Evolutionary conservation across 2,113 vertebrate genomes (phyloP).

Genomic region (Polyodon spathula): DNA sequence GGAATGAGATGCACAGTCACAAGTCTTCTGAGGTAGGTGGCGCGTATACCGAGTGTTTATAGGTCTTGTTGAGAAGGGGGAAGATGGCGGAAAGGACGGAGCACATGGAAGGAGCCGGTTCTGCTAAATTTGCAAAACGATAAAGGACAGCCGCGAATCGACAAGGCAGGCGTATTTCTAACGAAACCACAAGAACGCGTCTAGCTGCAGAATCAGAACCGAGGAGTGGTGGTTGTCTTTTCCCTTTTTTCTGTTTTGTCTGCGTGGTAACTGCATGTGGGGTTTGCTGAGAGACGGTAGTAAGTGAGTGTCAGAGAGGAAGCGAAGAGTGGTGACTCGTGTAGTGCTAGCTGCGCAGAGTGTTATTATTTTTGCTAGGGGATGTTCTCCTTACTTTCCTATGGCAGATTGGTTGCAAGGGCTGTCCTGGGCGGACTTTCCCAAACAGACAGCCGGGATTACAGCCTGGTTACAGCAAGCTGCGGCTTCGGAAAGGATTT

Average conservation of each 20-base stretch:
- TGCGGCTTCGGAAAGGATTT: slow-evolving; percentile 98
- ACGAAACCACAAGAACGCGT: background rate
- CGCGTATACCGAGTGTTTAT: background rate
- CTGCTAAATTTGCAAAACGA: slow-evolving; percentile 9
- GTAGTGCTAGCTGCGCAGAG: slow-evolving; percentile 9
- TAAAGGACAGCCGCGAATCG: background rate
- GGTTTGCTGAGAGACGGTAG: slow-evolving; percentile 10
- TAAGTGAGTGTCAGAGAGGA: slow-evolving; percentile 10
- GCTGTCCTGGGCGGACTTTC: slow-evolving; percentile 94
- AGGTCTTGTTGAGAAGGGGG: slow-evolving; percentile 25
- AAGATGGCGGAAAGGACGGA: background rate
- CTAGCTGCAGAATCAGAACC: too few species aligned
- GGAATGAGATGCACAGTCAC: slow-evolving; percentile 48
- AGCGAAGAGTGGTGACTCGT: slow-evolving; percentile 20
- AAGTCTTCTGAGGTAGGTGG: slow-evolving; percentile 30
- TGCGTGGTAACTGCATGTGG: slow-evolving; percentile 16
- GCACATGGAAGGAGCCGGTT: background rate
- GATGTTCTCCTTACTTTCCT: slow-evolving; percentile 96
- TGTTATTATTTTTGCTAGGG: slow-evolving; percentile 23
- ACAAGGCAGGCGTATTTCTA: background rate
- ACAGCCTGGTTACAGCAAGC: slow-evolving; percentile 87
- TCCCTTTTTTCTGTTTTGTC: background rate
- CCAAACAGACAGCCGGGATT: slow-evolving; percentile 88
- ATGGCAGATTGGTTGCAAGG: slow-evolving; percentile 91
- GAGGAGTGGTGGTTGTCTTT: too few species aligned